Conservation (phyloP, 2,888 invertebrate genomes). For the Zeuzera pyrina region DNA sequence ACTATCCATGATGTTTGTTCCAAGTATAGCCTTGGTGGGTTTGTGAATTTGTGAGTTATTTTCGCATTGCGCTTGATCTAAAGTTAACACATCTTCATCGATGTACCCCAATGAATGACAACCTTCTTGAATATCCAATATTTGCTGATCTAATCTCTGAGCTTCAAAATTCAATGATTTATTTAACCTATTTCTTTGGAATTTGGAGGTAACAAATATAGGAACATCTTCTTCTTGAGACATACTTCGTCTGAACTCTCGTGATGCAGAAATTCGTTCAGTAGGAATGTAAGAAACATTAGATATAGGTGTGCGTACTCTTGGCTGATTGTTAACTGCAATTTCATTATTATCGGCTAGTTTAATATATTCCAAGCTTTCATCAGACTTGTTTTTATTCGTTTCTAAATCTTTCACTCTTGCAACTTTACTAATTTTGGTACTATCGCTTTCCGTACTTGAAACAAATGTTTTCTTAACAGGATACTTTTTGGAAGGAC, state of each 20-base stretch:
- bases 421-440: conserved; percentile 57
- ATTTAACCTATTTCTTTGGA: conserved; percentile 64
- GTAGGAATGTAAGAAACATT: conserved; percentile 57
- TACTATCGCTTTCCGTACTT: conserved; percentile 47
- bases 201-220: conserved; percentile 51
- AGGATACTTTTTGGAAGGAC: conserved; percentile 66
- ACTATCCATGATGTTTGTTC: conserved; percentile 66
- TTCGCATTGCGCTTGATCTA: conserved; percentile 26
- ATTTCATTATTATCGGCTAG: conserved; percentile 61
- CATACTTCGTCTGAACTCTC: conserved; percentile 49
- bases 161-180: conserved; percentile 65
- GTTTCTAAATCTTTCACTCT: conserved; percentile 64
- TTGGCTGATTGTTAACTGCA: conserved; percentile 63
- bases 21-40: conserved; percentile 54
- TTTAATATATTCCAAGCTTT: conserved; percentile 61
- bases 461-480: conserved; percentile 56
- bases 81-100: conserved; percentile 42
- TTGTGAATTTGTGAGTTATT: conserved; percentile 45
- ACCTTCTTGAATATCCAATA: conserved; percentile 63
- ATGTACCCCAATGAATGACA: conserved; percentile 62
- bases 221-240: conserved; percentile 51
- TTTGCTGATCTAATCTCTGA: conserved; percentile 63
- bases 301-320: conserved; percentile 63
- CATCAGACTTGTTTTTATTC: conserved; percentile 53
- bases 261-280: conserved; percentile 40